These are phyloP conservation scores for Anneissia japonica DNA, from an alignment of 35 echinoderm and acorn worm species.

Conservation along the genomic window DNA sequence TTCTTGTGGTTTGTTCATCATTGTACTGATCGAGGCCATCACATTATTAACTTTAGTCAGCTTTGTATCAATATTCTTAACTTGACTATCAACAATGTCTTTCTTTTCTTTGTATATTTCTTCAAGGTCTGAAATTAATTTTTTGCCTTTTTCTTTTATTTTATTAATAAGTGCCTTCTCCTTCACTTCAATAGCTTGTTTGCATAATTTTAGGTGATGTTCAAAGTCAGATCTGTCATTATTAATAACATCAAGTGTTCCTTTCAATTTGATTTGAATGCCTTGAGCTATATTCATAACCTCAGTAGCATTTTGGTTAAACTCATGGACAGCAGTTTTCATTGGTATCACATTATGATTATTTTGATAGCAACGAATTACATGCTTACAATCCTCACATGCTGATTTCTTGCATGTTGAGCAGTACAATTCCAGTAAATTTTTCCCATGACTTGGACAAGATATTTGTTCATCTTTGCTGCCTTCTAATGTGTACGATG, in stretches of 20 bases:
- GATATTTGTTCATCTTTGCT: background rate
- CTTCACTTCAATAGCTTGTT: background rate
- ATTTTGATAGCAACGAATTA: background rate
- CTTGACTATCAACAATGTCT: background rate
- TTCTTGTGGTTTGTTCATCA: background rate
- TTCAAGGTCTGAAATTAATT: background rate
- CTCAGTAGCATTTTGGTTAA: background rate
- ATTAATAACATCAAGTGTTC: background rate
- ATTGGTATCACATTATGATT: background rate
- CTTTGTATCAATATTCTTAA: background rate
- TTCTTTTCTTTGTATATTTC: background rate
- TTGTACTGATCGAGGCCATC: background rate
- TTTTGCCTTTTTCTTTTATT: background rate
- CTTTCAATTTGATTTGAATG: background rate
- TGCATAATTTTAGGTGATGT: background rate
- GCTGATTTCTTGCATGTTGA: background rate
- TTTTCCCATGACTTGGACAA: background rate
- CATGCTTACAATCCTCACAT: background rate
- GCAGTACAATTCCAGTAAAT: background rate
- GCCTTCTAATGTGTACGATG: too few relatives aligned
- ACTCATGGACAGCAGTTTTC: background rate
- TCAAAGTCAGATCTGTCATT: background rate
- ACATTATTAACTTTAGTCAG: background rate
- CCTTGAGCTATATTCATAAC: background rate
- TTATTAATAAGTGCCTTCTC: background rate